These are phyloP conservation scores for Gymnoscopelus braueri DNA, from an alignment of 2,797 vertebrate genomes.

Conservation along the genomic window DNA sequence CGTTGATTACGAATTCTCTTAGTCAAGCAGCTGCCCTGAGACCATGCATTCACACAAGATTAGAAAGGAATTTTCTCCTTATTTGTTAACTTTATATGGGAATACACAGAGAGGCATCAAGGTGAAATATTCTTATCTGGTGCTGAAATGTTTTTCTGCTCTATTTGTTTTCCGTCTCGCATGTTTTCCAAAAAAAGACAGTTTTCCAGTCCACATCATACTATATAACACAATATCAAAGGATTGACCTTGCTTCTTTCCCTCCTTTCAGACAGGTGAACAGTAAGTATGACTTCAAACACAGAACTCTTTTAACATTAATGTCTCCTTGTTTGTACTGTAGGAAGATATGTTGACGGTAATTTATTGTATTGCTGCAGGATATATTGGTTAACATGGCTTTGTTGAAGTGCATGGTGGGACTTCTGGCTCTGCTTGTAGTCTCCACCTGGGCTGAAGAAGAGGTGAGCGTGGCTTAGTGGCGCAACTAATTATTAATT, in stretches of 20 bases:
- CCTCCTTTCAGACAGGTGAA: too few relatives aligned
- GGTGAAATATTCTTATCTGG: conserved; percentile 4
- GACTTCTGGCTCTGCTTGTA: conserved; percentile 25
- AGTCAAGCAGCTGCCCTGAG: not conserved
- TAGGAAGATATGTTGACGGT: too few relatives aligned
- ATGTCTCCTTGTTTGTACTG: too few relatives aligned
- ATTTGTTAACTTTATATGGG: conserved; percentile 4
- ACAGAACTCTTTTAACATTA: too few relatives aligned
- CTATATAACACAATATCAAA: too few relatives aligned
- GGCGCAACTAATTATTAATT: too few relatives aligned
- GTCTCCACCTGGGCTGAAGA: conserved; percentile 21
- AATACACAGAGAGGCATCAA: conserved; percentile 2
- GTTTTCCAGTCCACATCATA: too few relatives aligned
- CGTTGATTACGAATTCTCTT: not conserved
- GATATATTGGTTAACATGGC: conserved; percentile 34
- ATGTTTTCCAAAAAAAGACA: too few relatives aligned
- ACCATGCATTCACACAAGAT: conserved; percentile 7
- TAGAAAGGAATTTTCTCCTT: not conserved
- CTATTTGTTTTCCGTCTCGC: too few relatives aligned
- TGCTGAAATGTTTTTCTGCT: too few relatives aligned
- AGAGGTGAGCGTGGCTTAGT: conserved; percentile 5
- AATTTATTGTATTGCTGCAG: not conserved
- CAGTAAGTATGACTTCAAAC: too few relatives aligned
- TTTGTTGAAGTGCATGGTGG: conserved; percentile 38
- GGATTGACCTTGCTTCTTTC: too few relatives aligned